Percentiles rank a stretch among this genome's conserved stretches.
These are phyloP conservation scores for Carassius carassius DNA, from an alignment of 2,113 vertebrate species.

Conservation along the genomic window DNA sequence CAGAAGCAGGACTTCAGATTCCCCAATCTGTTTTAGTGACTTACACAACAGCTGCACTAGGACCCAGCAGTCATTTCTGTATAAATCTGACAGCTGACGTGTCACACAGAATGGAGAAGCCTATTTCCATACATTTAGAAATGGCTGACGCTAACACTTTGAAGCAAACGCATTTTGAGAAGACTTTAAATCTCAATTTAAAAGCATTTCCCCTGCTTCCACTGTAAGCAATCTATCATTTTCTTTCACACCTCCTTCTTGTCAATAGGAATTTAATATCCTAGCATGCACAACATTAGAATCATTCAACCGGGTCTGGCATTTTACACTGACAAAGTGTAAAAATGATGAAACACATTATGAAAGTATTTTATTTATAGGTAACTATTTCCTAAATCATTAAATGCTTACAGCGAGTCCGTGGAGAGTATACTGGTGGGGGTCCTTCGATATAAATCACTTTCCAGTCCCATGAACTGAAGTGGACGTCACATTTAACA, in stretches of 20 bases:
- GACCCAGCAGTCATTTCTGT: neutral
- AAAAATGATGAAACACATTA: too few species aligned
- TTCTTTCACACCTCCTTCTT: neutral
- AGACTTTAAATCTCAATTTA: neutral
- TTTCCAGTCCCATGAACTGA: neutral
- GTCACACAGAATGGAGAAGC: neutral
- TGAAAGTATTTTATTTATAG: neutral
- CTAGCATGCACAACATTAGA: neutral
- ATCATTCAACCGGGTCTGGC: neutral
- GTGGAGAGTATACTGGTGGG: neutral
- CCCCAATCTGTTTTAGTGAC: neutral
- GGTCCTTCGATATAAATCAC: neutral
- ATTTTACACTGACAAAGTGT: neutral
- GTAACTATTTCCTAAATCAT: neutral
- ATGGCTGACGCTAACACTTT: neutral
- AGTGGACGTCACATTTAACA: neutral
- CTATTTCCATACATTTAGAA: neutral
- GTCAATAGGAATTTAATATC: too few species aligned
- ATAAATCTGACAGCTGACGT: neutral
- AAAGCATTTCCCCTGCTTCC: neutral
- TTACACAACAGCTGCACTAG: neutral
- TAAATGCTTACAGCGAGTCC: neutral
- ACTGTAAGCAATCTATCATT: neutral
- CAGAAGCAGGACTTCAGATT: neutral
- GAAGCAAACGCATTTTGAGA: neutral